Evolutionary conservation across 2,888 invertebrate species (phyloP).

Genomic region (Taphrorychus bicolor): DNA sequence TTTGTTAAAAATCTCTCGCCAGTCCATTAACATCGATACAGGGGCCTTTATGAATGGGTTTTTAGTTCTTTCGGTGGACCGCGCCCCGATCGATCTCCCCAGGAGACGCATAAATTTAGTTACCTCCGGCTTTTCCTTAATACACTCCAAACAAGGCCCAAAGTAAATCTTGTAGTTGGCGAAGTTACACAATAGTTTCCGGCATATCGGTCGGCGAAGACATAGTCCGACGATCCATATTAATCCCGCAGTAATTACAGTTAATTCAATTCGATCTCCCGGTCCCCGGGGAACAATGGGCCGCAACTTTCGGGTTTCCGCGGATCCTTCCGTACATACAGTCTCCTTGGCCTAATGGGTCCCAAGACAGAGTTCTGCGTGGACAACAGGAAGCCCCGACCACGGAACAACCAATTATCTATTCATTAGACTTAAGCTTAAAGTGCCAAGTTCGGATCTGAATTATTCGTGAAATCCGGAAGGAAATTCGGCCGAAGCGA

Average conservation of each 20-base stretch:
- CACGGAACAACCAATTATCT: constrained; percentile 59
- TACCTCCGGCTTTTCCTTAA: constrained; percentile 29
- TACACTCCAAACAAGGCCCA: constrained; percentile 32
- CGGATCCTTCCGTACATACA: constrained; percentile 47
- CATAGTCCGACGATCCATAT: constrained; percentile 48
- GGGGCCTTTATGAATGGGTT: neutral
- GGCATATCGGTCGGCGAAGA: constrained; percentile 40
- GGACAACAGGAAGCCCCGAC: constrained; percentile 58
- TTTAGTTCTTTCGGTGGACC: neutral
- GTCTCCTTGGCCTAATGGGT: constrained; percentile 53
- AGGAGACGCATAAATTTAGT: constrained; percentile 22
- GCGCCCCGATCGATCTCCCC: neutral
- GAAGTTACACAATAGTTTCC: constrained; percentile 35
- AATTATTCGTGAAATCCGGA: constrained; percentile 59
- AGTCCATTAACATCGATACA: constrained; percentile 23
- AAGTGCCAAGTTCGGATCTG: constrained; percentile 62
- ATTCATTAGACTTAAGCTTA: constrained; percentile 61
- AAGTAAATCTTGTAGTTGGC: constrained; percentile 39
- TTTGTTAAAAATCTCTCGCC: constrained; percentile 20
- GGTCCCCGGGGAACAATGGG: constrained; percentile 31
- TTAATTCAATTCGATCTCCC: constrained; percentile 58
- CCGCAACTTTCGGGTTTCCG: constrained; percentile 36
- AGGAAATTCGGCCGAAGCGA: constrained; percentile 46
- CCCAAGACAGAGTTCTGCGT: constrained; percentile 54
- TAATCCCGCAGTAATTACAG: constrained; percentile 56